phyloP scores from a whole-genome alignment of 2,113 vertebrate species.

The Lamprologus speciosus region DNA sequence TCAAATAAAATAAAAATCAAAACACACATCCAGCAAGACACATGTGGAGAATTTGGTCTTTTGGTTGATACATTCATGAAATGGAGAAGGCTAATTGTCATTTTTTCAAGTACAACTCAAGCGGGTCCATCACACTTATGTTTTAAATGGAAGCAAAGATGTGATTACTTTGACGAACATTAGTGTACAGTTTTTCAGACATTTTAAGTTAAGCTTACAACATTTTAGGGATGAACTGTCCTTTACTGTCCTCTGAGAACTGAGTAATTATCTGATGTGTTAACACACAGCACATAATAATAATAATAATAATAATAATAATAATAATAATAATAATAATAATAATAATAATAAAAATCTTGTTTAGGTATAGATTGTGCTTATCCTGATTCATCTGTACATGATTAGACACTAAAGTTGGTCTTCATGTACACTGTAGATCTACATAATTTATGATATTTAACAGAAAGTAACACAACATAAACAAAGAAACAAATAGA shows the following conservation, averaged over 20 bases:
- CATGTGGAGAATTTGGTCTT: slow-evolving; percentile 39
- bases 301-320: background rate
- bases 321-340: background rate
- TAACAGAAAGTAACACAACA: background rate
- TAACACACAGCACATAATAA: background rate
- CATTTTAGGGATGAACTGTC: background rate
- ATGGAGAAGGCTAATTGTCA: background rate
- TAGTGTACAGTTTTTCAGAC: background rate
- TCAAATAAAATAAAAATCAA: background rate
- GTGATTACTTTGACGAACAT: background rate
- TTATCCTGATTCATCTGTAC: background rate
- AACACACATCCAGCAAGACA: background rate
- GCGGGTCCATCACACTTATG: background rate
- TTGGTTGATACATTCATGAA: slow-evolving; percentile 24
- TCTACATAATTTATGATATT: background rate
- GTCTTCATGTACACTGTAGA: background rate
- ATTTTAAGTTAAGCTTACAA: background rate
- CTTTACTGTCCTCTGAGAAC: background rate
- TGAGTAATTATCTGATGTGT: background rate
- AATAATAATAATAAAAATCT: background rate
- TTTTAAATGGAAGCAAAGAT: background rate
- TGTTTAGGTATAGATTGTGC: background rate
- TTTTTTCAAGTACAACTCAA: background rate
- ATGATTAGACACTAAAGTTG: background rate
- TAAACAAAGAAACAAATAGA: background rate